Base-by-base conservation (phyloP, 2,113 vertebrate species). In the Odocoileus virginianus region DNA sequence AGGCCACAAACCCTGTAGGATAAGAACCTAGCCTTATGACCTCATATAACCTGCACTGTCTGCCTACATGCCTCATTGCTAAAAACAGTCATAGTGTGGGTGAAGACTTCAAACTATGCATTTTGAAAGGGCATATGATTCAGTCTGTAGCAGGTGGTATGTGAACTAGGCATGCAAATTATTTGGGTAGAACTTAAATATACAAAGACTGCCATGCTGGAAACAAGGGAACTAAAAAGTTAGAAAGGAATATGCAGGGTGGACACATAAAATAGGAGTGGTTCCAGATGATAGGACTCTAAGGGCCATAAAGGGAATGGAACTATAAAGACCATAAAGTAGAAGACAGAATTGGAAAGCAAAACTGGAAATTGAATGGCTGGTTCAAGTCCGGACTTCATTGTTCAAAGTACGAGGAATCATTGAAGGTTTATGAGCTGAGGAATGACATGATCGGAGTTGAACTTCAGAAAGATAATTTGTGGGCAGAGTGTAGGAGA, bases 381-480 rank as follows among this genome's bases (percentile, higher is more conserved):
- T 40, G 5, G 21, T 64, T 96, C 43, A 57, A 74, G 33, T 96
- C 84, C 28, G 54, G 55, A 60, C 85, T 85, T 96, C 47, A 60
- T 58, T 89, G 27, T 87, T 96, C 61, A 76, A 83, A 87, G 61
- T 93, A 91, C n/a, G 55, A 97, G 93, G 82, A 89, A 88, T 64
- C 82, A 43, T 4, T 91, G 91, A 71, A 84, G 67, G 60, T 87
- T 97, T 97, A 97, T 71, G 87, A 97, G 89, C 95, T 95, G 97
- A 96, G 52, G 60, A 97, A 86, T 89, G 91, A 95, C 57, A 93
- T 0, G 67, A 43, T 93, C 33, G 88, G 93, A 96, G 45, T 2
- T 94, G 86, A 92, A 76, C 47, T 91, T 60, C 43, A 96, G 81
- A 78, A 92, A 71, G 58, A 96, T 81, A 45, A 67, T 93, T 88